Conservation (phyloP, 2,888 invertebrate genomes). For the Gibbula magus region DNA sequence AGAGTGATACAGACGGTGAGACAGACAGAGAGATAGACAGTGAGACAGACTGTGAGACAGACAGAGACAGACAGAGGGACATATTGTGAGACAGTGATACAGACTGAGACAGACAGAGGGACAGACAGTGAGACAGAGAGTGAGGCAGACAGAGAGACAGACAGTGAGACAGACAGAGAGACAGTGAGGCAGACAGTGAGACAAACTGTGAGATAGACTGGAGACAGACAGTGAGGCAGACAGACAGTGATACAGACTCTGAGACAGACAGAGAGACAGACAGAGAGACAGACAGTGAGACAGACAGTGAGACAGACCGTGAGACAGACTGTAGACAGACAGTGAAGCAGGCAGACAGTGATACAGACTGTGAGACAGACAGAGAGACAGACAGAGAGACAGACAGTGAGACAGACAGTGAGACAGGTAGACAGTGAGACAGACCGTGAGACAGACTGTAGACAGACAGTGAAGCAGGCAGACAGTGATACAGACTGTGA, state of each 20-base stretch:
- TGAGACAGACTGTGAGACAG: too few species aligned
- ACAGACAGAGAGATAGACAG: too few species aligned
- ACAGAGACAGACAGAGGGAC: too few species aligned
- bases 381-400: background rate
- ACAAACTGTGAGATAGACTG: background rate
- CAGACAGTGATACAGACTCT: background rate
- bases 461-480: background rate
- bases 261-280: background rate
- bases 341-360: background rate
- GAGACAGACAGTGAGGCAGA: background rate
- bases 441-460: background rate
- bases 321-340: background rate
- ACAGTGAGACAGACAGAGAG: background rate
- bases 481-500: background rate
- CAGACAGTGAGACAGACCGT: background rate
- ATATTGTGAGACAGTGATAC: too few species aligned
- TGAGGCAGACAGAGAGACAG: background rate
- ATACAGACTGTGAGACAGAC: background rate
- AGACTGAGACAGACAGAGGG: too few species aligned
- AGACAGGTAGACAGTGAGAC: background rate
- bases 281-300: too few species aligned
- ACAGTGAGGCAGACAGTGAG: background rate
- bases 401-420: background rate
- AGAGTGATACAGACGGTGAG: too few species aligned
- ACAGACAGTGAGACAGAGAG: too few species aligned